A percentile compares a stretch with the other conserved stretches of the same genome.
phyloP scores from a whole-genome alignment of 1,140 invertebrate genomes.

The Neodiprion pinetum region DNA sequence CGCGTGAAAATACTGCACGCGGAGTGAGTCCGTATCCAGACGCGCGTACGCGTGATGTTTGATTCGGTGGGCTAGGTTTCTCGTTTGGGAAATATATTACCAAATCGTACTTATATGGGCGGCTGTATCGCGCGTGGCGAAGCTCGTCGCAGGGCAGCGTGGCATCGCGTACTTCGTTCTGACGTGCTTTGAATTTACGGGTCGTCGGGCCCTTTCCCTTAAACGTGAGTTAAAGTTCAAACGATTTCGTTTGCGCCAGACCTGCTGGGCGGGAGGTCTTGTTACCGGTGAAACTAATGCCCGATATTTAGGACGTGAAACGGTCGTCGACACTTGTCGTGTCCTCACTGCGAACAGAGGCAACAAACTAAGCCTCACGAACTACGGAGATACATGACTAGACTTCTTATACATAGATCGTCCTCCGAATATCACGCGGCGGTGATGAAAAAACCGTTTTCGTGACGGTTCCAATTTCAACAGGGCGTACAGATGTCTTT shows the following conservation, averaged over 20 bases:
- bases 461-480: no score
- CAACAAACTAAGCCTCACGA: background rate
- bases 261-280: background rate
- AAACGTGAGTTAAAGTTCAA: background rate
- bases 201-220: background rate
- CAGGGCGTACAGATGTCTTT: no score
- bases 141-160: no score
- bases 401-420: no score
- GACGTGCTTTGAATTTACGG: background rate
- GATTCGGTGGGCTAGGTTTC: background rate
- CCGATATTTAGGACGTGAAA: background rate
- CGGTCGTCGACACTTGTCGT: background rate
- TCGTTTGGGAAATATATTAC: conserved; percentile 3
- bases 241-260: no score
- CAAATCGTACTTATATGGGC: background rate
- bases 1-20: no score
- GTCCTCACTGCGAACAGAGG: background rate
- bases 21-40: no score
- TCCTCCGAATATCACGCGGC: no score
- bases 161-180: background rate
- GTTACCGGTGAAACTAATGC: background rate
- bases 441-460: no score
- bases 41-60: no score
- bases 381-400: no score
- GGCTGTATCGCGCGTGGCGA: background rate